A percentile compares a stretch with the other conserved stretches of the same genome.
phyloP scores from a whole-genome alignment of 2,888 invertebrate species.

The Epinotia brunnichana region DNA sequence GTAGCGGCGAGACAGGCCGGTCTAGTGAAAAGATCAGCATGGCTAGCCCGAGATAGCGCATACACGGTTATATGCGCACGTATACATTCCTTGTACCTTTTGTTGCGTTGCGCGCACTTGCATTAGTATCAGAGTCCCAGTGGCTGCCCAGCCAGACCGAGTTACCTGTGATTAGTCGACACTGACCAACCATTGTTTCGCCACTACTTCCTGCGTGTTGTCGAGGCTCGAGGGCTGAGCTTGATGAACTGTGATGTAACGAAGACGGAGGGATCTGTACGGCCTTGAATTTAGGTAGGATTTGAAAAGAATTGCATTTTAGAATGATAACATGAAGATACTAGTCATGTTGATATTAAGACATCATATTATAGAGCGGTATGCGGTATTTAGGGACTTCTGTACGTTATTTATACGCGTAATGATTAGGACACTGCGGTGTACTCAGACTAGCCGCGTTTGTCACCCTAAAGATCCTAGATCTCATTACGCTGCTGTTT shows the following conservation, averaged over 20 bases:
- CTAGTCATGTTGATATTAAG: conserved; percentile 65
- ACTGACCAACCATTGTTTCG: neutral
- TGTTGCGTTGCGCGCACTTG: neutral
- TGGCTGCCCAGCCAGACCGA: neutral
- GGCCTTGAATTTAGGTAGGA: conserved; percentile 48
- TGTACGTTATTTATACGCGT: conserved; percentile 32
- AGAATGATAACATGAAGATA: conserved; percentile 57
- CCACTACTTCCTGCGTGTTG: conserved; percentile 53
- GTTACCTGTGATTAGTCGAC: neutral
- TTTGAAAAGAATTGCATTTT: conserved; percentile 57
- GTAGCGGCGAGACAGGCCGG: neutral
- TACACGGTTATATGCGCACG: no score
- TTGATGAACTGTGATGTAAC: conserved; percentile 45
- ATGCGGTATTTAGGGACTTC: conserved; percentile 25
- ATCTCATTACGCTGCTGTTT: conserved; percentile 64
- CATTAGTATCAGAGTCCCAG: neutral
- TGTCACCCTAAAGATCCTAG: conserved; percentile 35
- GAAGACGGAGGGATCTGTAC: conserved; percentile 43
- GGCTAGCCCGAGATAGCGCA: neutral
- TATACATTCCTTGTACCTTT: no score
- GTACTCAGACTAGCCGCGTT: conserved; percentile 14
- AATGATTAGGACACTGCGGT: conserved; percentile 17
- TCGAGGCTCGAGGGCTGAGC: conserved; percentile 54
- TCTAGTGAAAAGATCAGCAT: no score
- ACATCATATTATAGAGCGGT: conserved; percentile 43